Evolutionary conservation across 2,888 invertebrate genomes (phyloP), one percentile per base, ranked within the genome.

Genomic region (Megamerina dolium): DNA sequence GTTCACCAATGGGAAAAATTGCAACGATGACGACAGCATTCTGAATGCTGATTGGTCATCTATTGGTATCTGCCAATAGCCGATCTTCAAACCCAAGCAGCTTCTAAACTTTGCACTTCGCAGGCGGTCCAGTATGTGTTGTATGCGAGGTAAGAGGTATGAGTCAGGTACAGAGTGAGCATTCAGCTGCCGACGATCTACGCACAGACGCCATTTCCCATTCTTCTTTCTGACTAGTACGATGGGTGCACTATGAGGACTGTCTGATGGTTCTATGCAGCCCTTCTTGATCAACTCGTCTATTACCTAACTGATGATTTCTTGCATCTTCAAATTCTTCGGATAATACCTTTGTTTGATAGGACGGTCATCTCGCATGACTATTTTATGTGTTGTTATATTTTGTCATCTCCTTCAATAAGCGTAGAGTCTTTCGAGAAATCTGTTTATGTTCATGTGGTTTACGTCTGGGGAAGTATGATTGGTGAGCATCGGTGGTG

Each of bases 331-430:
- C 0, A 46, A 43, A 18, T 48, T 53, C 2, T 32, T 21, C 1
- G 45, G 46, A 12, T 32, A 40, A 23, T 49, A 48, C 8, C 45
- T 9, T 16, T 46, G 47, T n/a, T 48, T 51, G 12, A 51, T 36
- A 2, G 45, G 46, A n/a, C 27, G 27, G 9, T 45, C 37, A 23
- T 45, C 42, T n/a, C 19, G 14, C 43, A 45, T 43, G n/a, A n/a
- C n/a, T n/a, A n/a, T n/a, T n/a, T n/a, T n/a, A n/a, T n/a, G n/a
- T n/a, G n/a, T n/a, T n/a, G n/a, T n/a, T n/a, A n/a, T n/a, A n/a
- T n/a, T n/a, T n/a, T n/a, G n/a, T n/a, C n/a, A n/a, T n/a, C n/a
- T n/a, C n/a, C n/a, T n/a, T n/a, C n/a, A n/a, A n/a, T n/a, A n/a
- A n/a, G n/a, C n/a, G n/a, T n/a, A n/a, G n/a, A n/a, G n/a, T n/a